Base-by-base conservation (phyloP, 2,113 vertebrate species). In the Sisor rabdophorus region DNA sequence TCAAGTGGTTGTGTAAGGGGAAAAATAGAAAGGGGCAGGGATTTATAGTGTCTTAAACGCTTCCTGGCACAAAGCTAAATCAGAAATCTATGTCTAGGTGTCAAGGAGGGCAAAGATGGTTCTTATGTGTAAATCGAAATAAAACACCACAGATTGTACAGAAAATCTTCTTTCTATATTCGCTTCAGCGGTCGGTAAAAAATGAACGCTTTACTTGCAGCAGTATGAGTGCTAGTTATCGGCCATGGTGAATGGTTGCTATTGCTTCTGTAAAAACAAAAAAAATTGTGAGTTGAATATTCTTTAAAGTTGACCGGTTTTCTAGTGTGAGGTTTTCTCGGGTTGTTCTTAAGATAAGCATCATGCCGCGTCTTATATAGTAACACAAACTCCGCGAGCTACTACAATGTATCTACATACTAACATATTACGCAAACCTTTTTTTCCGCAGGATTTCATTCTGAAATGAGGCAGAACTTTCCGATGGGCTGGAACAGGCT, bases 381-480 rank as follows among this genome's bases (percentile, higher is more conserved):
- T 13, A 40, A 47, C 2, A n/a, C 7, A 24, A 48, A 67, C 11
- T n/a, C 40, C 22, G 26, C 11, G 47, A 44, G 10, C 19, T 40
- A 4, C 19, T 40, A 36, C 15, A 16, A 7, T 15, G 12, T 47
- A 44, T 22, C 61, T 22, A 13, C 36, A 17, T 20, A 44, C n/a
- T 15, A 47, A 65, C 20, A 47, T 53, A 2, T 22, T 2, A 4
- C 20, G 30, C 20, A n/a, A 9, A 40, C 36, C 20, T 4, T 15
- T 15, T 40, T 44, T 44, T n/a, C n/a, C n/a, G 11, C 17, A 40
- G 36, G 4, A 15, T 44, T 6, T 68, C 6, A 6, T 50, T 15
- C 20, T 28, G 17, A 52, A 69, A 69, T 69, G 47, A 52, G 47
- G n/a, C 47, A 30, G 65, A 52, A 69, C 24, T 52, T 19, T 52